Conservation (phyloP, 2,797 vertebrate genomes). For the Serranus cabrilla region DNA sequence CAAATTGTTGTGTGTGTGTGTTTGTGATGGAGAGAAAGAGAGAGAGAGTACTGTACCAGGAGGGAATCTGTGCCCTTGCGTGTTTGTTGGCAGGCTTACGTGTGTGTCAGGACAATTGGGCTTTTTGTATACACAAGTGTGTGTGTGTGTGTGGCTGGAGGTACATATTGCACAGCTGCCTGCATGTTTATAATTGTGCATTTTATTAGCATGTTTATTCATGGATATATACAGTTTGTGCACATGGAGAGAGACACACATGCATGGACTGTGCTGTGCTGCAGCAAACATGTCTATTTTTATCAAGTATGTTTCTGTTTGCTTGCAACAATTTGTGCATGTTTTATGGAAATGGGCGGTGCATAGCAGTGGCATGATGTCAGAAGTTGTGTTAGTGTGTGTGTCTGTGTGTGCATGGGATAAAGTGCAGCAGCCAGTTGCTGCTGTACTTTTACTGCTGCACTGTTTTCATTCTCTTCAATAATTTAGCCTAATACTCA, state of each 20-base stretch:
- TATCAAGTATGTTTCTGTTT: slow-evolving; percentile 20
- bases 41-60: slow-evolving; percentile 29
- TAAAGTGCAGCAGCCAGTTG: slow-evolving; percentile 15
- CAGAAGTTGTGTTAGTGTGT: slow-evolving; percentile 10
- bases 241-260: not conserved
- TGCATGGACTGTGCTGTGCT: not conserved
- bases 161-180: not conserved
- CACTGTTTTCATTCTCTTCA: slow-evolving; percentile 55
- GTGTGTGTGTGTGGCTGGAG: slow-evolving; percentile 6
- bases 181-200: slow-evolving; percentile 24
- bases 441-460: slow-evolving; percentile 43
- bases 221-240: not conserved
- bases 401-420: slow-evolving; percentile 4
- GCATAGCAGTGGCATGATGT: slow-evolving; percentile 15
- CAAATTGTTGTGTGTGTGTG: slow-evolving; percentile 8
- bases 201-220: slow-evolving; percentile 5
- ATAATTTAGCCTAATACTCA: slow-evolving; percentile 62
- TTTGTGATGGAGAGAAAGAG: slow-evolving; percentile 9
- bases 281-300: slow-evolving; percentile 15
- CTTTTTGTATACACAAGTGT: slow-evolving; percentile 50
- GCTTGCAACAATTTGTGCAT: slow-evolving; percentile 20
- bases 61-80: slow-evolving; percentile 50
- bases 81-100: slow-evolving; percentile 36
- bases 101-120: slow-evolving; percentile 48
- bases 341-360: slow-evolving; percentile 17